A percentile compares a stretch with the other conserved stretches of the same genome.
Evolutionary conservation across 1,140 invertebrate species (phyloP).

Genomic region (Apis florea): DNA sequence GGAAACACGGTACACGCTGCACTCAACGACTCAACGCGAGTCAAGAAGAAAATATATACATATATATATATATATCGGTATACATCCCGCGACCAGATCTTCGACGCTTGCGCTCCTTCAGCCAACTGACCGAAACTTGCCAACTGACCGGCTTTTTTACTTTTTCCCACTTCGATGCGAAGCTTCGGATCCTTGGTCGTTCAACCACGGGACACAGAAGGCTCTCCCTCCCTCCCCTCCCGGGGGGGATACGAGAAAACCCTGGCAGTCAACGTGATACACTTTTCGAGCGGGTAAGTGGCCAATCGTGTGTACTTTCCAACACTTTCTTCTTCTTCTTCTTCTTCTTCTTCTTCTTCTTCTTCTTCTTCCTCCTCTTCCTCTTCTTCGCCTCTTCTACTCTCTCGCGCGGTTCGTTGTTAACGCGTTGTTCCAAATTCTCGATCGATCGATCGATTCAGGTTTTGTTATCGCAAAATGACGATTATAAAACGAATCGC

Average conservation of each 20-base stretch:
- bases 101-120: slow-evolving; percentile 48
- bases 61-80: slow-evolving; percentile 31
- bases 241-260: slow-evolving; percentile 52
- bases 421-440: not conserved
- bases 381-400: not conserved
- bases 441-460: not conserved
- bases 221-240: too few species aligned
- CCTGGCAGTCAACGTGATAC: slow-evolving; percentile 23
- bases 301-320: slow-evolving; percentile 52
- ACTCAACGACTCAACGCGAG: too few species aligned
- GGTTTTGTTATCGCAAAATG: not conserved
- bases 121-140: slow-evolving; percentile 8
- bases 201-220: slow-evolving; percentile 41
- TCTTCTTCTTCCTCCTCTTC: too few species aligned
- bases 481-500: too few species aligned
- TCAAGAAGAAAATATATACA: slow-evolving; percentile 4
- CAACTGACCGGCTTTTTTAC: not conserved
- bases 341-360: too few species aligned
- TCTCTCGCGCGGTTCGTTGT: not conserved
- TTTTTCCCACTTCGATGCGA: slow-evolving; percentile 25
- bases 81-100: slow-evolving; percentile 46
- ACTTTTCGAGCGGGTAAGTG: slow-evolving; percentile 61
- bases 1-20: too few species aligned
- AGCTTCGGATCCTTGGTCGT: slow-evolving; percentile 38
- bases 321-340: slow-evolving; percentile 25